phyloP scores from a whole-genome alignment of 2,888 invertebrate genomes.

The Laothoe populi region DNA sequence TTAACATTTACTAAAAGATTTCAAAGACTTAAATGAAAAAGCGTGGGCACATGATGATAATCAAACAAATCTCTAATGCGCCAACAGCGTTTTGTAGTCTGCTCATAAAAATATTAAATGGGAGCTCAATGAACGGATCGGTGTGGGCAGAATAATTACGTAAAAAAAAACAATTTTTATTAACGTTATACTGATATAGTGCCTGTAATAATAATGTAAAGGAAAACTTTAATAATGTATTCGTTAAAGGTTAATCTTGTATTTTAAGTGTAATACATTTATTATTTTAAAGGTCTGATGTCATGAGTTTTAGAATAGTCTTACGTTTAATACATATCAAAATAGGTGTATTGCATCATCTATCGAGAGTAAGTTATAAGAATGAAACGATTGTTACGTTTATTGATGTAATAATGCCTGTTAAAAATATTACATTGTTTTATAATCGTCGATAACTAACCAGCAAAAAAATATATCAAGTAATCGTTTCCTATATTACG shows the following conservation, averaged over 20 bases:
- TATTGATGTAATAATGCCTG: too few species aligned
- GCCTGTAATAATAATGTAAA: neutral
- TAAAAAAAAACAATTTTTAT: neutral
- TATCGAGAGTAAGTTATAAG: too few species aligned
- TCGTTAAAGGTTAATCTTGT: neutral
- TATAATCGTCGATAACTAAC: too few species aligned
- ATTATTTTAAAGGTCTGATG: too few species aligned
- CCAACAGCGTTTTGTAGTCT: neutral
- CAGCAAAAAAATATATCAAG: too few species aligned
- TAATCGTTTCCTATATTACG: too few species aligned
- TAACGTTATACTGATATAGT: neutral
- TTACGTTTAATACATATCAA: too few species aligned
- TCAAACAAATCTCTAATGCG: neutral
- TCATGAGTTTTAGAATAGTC: too few species aligned
- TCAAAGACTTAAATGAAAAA: neutral
- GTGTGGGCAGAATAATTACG: conserved; percentile 1
- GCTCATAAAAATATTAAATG: conserved; percentile 12
- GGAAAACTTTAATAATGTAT: neutral
- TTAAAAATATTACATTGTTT: too few species aligned
- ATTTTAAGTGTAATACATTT: too few species aligned
- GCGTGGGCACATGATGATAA: neutral
- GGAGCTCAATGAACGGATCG: neutral
- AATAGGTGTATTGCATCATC: too few species aligned
- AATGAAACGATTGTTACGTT: too few species aligned
- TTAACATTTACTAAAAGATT: neutral